A percentile compares a stretch with the other conserved stretches of the same genome.
Evolutionary conservation across 2,888 invertebrate species (phyloP).

Genomic region (Drosophila falleni): DNA sequence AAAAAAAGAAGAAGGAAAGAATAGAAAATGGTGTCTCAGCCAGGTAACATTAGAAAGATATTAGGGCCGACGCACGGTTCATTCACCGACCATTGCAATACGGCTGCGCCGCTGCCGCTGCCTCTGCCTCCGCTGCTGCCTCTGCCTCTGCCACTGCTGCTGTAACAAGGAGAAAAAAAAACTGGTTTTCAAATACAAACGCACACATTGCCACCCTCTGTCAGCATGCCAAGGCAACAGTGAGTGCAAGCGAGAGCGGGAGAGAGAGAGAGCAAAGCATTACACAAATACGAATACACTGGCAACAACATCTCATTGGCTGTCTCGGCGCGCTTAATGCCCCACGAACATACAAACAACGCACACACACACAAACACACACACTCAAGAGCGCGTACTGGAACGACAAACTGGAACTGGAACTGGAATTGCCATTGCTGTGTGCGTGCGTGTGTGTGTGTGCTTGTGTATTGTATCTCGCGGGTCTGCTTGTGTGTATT

Average conservation of each 20-base stretch:
- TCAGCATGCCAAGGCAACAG: conserved; percentile 42
- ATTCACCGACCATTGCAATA: conserved; percentile 82
- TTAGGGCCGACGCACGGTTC: conserved; percentile 73
- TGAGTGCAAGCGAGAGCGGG: conserved; percentile 57
- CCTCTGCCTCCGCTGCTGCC: too few species aligned
- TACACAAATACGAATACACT: conserved; percentile 70
- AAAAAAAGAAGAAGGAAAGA: conserved; percentile 30
- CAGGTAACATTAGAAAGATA: conserved; percentile 78
- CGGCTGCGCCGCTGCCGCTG: conserved; percentile 64
- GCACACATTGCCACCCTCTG: conserved; percentile 63
- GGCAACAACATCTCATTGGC: conserved; percentile 83
- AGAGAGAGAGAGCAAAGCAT: conserved; percentile 62
- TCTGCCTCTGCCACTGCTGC: conserved; percentile 39
- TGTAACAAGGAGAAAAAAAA: conserved; percentile 57
- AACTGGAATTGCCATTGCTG: conserved; percentile 47
- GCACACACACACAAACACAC: conserved; percentile 42
- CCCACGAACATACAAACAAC: conserved; percentile 56
- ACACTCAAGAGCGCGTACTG: conserved; percentile 52
- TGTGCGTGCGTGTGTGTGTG: conserved; percentile 23
- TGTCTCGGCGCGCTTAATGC: conserved; percentile 72
- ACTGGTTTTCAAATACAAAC: conserved; percentile 70
- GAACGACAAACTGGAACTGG: conserved; percentile 78
- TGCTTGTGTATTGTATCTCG: conserved; percentile 55
- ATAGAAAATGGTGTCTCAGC: conserved; percentile 76
- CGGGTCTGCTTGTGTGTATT: conserved; percentile 52